These are phyloP conservation scores for Tethya wilhelma DNA, from an alignment of 37 sponge, comb jelly and placozoan species.

Conservation along the genomic window DNA sequence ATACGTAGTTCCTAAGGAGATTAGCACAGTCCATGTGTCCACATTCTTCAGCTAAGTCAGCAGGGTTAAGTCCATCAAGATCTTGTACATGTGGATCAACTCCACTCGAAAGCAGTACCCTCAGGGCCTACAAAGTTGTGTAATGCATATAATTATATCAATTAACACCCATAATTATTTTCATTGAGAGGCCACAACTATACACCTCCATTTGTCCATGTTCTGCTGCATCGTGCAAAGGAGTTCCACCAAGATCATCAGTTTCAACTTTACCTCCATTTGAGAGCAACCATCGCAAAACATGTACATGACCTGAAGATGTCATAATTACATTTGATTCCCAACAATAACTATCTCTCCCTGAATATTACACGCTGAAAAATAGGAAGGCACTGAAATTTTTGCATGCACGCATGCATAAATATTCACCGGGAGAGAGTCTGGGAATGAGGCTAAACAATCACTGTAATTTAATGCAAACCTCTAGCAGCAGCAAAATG, in stretches of 20 bases:
- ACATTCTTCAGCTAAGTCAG: conserved; percentile 67
- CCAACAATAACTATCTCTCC: neutral
- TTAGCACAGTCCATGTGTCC: conserved; percentile 52
- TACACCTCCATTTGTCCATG: conserved; percentile 73
- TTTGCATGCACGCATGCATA: neutral
- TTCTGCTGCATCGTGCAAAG: conserved; percentile 88
- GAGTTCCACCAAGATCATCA: conserved; percentile 83
- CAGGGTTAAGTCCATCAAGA: conserved; percentile 69
- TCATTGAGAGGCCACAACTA: neutral
- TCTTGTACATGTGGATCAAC: conserved; percentile 58
- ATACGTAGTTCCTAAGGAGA: conserved; percentile 12
- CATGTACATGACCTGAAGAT: conserved; percentile 36
- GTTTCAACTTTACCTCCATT: conserved; percentile 48
- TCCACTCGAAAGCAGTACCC: conserved; percentile 54
- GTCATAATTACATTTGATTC: neutral
- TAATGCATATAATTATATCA: neutral
- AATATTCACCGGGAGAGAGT: neutral
- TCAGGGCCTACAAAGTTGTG: conserved; percentile 35
- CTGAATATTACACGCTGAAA: neutral
- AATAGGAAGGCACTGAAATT: neutral
- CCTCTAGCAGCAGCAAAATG: conserved; percentile 86
- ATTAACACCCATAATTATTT: neutral
- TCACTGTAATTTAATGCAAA: conserved; percentile 1
- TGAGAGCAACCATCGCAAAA: conserved; percentile 55
- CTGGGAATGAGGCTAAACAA: too few relatives aligned